Evolutionary conservation across 2,113 vertebrate species (phyloP).

Genomic region (Oostethus manadensis): DNA sequence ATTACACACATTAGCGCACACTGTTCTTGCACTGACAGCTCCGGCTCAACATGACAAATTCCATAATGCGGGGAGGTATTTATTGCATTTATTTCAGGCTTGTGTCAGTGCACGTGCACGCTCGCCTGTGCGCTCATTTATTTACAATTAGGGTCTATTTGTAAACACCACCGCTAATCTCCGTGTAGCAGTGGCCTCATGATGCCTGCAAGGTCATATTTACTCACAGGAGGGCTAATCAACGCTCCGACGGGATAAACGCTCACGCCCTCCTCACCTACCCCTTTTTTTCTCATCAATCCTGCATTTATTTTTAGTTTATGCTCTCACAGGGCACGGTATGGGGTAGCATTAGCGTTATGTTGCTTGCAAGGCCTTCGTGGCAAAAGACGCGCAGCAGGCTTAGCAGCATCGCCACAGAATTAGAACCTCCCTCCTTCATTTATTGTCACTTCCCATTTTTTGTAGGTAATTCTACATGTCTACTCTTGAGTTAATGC

Average conservation of each 20-base stretch:
- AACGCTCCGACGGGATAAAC: slow-evolving; percentile 49
- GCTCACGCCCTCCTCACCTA: slow-evolving; percentile 31
- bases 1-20: slow-evolving; percentile 81
- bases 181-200: slow-evolving; percentile 57
- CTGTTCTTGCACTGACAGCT: slow-evolving; percentile 77
- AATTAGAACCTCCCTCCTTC: no score
- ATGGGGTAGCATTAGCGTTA: no score
- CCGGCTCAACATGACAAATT: slow-evolving; percentile 80
- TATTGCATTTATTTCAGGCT: slow-evolving; percentile 48
- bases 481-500: no score
- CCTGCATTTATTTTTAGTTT: no score
- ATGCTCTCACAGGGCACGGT: no score
- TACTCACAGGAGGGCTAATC: slow-evolving; percentile 52
- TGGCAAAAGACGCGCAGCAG: no score
- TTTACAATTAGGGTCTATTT: slow-evolving; percentile 57
- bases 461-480: no score
- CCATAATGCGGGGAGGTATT: slow-evolving; percentile 66
- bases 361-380: no score
- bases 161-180: slow-evolving; percentile 68
- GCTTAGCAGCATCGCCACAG: no score
- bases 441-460: no score
- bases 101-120: slow-evolving; percentile 28
- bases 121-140: slow-evolving; percentile 40
- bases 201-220: slow-evolving; percentile 69
- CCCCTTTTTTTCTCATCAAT: slow-evolving; percentile 10